These are phyloP conservation scores for Diploptera punctata DNA, from an alignment of 2,888 invertebrate species.

Conservation along the genomic window DNA sequence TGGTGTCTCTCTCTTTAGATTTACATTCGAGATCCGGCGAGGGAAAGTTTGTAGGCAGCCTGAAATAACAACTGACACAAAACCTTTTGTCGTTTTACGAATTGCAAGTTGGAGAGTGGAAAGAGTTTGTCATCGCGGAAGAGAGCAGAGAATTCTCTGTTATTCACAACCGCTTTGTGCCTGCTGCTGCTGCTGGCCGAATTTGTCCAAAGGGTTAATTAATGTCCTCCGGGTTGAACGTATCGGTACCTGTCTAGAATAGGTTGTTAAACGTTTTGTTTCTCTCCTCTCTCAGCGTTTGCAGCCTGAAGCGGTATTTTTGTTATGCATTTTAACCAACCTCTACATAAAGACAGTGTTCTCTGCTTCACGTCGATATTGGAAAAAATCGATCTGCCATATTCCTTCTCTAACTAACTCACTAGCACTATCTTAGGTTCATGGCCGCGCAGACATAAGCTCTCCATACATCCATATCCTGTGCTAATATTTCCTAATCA, in stretches of 20 bases:
- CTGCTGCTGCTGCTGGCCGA: not conserved
- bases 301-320: not conserved
- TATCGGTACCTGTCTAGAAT: slow-evolving; percentile 4
- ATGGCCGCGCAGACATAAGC: no score
- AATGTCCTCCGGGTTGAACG: slow-evolving; percentile 13
- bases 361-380: no score
- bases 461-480: no score
- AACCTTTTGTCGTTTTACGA: slow-evolving; percentile 17
- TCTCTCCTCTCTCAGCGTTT: not conserved
- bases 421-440: no score
- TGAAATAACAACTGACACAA: slow-evolving; percentile 25
- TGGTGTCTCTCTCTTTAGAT: slow-evolving; percentile 7
- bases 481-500: no score
- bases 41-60: slow-evolving; percentile 14
- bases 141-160: not conserved
- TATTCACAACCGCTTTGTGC: slow-evolving; percentile 6
- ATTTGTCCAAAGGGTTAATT: slow-evolving; percentile 31
- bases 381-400: no score
- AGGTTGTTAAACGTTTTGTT: not conserved
- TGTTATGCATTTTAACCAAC: slow-evolving; percentile 9
- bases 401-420: no score
- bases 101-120: slow-evolving; percentile 18
- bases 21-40: slow-evolving; percentile 4
- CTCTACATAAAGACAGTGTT: no score
- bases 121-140: not conserved